phyloP scores from a whole-genome alignment of 2,113 vertebrate genomes.

The Seriola quinqueradiata region DNA sequence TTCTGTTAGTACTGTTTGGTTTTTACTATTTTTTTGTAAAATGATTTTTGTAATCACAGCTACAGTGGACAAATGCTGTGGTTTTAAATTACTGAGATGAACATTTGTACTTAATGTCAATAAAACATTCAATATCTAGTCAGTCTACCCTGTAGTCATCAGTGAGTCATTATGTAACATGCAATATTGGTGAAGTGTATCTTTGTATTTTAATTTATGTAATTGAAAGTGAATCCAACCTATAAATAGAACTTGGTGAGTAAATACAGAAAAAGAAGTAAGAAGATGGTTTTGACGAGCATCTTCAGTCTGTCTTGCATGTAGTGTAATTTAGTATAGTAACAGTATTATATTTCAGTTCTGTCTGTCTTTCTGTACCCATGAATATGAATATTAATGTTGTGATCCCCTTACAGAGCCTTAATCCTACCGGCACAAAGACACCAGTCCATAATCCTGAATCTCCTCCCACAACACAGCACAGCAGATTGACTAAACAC shows the following conservation, averaged over 20 bases:
- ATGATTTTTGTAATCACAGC: not conserved
- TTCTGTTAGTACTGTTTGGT: not conserved
- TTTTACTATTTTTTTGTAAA: not conserved
- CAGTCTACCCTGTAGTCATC: not conserved
- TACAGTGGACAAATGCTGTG: not conserved
- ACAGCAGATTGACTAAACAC: slow-evolving; percentile 55
- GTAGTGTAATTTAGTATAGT: not conserved
- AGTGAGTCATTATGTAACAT: slow-evolving; percentile 27
- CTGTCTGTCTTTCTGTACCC: slow-evolving; percentile 27
- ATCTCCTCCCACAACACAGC: slow-evolving; percentile 64
- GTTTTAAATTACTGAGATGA: slow-evolving; percentile 15
- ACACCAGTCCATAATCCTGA: slow-evolving; percentile 75
- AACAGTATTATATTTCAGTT: slow-evolving; percentile 15
- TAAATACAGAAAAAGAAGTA: not conserved
- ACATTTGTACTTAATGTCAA: slow-evolving; percentile 32
- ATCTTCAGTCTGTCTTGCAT: not conserved
- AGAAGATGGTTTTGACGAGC: not conserved
- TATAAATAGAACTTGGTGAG: not conserved
- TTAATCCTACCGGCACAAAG: slow-evolving; percentile 78
- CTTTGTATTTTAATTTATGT: slow-evolving; percentile 1
- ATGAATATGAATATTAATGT: slow-evolving; percentile 76
- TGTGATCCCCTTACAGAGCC: slow-evolving; percentile 75
- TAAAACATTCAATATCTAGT: slow-evolving; percentile 45
- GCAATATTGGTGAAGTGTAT: not conserved
- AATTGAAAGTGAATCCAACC: not conserved